Evolutionary conservation across 2,888 invertebrate genomes (phyloP), one percentile per base, ranked within the genome.

Genomic region (Dolichomitus sp.): DNA sequence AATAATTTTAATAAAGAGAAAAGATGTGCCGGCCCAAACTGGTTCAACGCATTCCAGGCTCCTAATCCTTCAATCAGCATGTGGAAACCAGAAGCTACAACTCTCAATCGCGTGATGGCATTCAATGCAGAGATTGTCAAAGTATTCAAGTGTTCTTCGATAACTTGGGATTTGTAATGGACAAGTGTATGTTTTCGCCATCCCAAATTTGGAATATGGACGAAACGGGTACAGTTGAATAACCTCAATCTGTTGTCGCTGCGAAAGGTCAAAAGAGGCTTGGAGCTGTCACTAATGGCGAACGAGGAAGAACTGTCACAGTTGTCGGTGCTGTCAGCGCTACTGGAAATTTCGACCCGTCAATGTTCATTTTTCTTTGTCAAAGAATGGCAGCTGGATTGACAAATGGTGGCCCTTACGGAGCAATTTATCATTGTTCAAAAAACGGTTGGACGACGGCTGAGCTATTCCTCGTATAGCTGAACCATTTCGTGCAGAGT

Each of bases 301-400:
- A 73, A 33, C 57, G 57, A 66, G 74, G 87, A 23, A 82, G 78
- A 68, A 85, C 79, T 23, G 84, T 89, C 11, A 89, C 89, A 9
- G 84, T 89, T 6, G 72, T 87, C 59, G 87, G 86, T 80, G 82
- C 82, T 30, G 77, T 88, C 61, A 89, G 81, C 87, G 88, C 89
- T 54, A 68, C 84, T 61, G 87, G 88, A 33, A 45, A 30, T 27
- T 88, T 75, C 73, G 54, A 89, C 17, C 88, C 88, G 2, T 88
- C 88, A 40, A 85, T 89, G 87, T 87, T 89, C 50, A 88, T 91
- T 27, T 89, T 86, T 77, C 88, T 88, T 9, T 50, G 88, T 33
- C 83, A 87, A 66, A 77, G 86, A 52, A 86, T 88, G 87, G 75
- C 80, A 23, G 68, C 80, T 33, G 45, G 42, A 5, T 52, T 80